These are phyloP conservation scores for Tipula confusa DNA, from an alignment of 2,888 invertebrate species.

Conservation along the genomic window DNA sequence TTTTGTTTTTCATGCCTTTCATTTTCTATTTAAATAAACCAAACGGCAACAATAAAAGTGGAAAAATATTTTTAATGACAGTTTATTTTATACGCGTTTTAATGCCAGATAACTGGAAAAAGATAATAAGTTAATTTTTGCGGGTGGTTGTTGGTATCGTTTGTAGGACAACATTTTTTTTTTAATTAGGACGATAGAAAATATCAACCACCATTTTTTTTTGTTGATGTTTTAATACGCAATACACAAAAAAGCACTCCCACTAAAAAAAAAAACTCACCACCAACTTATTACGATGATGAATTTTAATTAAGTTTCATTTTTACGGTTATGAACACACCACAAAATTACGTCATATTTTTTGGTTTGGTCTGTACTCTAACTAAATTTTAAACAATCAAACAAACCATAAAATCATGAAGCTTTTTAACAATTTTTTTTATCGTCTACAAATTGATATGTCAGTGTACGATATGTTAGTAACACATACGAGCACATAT, in stretches of 20 bases:
- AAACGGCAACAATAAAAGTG: neutral
- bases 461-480: too few species aligned
- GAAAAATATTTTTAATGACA: conserved; percentile 17
- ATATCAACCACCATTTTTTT: neutral
- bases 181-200: neutral
- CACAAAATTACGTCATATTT: neutral
- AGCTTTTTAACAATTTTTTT: too few species aligned
- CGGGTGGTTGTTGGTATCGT: neutral
- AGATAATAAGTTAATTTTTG: neutral
- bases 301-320: neutral
- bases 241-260: neutral
- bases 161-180: neutral
- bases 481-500: too few species aligned
- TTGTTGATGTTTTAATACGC: neutral
- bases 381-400: neutral
- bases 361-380: neutral
- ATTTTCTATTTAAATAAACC: neutral
- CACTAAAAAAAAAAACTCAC: neutral
- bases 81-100: neutral
- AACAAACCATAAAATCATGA: neutral
- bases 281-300: neutral
- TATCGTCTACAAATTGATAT: too few species aligned
- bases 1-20: neutral
- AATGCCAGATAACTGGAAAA: neutral
- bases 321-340: neutral